Conservation (phyloP, 2,113 vertebrate genomes). For the Lethenteron camtschaticum region DNA sequence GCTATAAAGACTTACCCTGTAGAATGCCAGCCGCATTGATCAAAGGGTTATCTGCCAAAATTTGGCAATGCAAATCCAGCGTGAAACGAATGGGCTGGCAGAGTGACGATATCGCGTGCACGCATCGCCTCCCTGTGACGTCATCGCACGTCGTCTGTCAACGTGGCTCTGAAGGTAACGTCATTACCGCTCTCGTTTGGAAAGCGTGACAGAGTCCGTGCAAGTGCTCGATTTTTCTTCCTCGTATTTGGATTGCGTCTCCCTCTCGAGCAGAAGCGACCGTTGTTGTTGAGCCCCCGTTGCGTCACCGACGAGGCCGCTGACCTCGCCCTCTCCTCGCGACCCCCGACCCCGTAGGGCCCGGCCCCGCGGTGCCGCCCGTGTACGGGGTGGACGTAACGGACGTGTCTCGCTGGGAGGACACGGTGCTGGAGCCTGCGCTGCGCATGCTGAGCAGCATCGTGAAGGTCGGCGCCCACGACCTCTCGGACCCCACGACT, state of each 20-base stretch:
- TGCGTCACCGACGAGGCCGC: background rate
- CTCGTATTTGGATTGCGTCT: background rate
- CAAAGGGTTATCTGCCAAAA: too few species aligned
- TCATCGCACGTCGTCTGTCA: too few species aligned
- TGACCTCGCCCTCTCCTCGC: background rate
- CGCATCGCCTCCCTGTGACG: too few species aligned
- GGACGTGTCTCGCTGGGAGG: slow-evolving; percentile 46
- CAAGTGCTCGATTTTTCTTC: background rate
- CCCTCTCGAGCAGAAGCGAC: background rate
- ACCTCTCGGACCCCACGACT: background rate
- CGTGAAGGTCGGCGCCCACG: slow-evolving; percentile 35
- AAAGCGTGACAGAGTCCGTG: background rate
- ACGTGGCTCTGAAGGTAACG: too few species aligned
- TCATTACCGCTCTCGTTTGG: too few species aligned
- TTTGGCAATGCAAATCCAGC: too few species aligned
- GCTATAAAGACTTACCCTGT: too few species aligned
- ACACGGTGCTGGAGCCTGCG: slow-evolving; percentile 51
- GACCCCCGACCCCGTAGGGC: slow-evolving; percentile 26
- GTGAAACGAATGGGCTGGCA: too few species aligned
- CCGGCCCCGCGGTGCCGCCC: slow-evolving; percentile 38
- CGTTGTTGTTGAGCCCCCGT: background rate
- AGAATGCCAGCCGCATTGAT: too few species aligned
- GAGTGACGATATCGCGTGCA: too few species aligned
- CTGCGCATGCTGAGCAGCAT: slow-evolving; percentile 55
- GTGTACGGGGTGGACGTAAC: slow-evolving; percentile 68